Evolutionary conservation across 2,113 vertebrate species (phyloP), one percentile per base, ranked within the genome.

Genomic region (Nesogale talazaci): DNA sequence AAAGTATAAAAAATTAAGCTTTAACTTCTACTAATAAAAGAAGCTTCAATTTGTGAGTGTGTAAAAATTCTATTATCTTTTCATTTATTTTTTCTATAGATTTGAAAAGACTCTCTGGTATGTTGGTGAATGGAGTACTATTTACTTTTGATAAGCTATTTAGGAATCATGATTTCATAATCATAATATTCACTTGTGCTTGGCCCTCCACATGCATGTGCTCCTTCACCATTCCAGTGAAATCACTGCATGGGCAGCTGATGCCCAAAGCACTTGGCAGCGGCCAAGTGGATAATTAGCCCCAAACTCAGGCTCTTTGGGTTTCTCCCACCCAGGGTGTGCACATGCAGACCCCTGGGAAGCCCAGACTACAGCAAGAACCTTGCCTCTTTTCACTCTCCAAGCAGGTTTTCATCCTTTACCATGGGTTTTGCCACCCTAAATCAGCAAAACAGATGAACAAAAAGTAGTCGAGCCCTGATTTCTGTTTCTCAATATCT

Each of bases 261-360:
- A 91, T 76, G 65, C 46, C n/a, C 87, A 36, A 69, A 46, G 25
- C 75, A 82, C 52, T 81, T 86, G 42, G 57, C 56, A 86, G 67
- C 57, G 95, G 25, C 5, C 34, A 86, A 78, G 56, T 27, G 31
- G 27, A 93, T 75, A 89, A 87, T 89, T 77, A 88, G 78, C 93
- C 67, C 74, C 83, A 83, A 80, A 79, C 34, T 31, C 79, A 89
- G 27, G 27, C 34, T 76, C 38, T 83, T 29, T 75, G 6, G 9
- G 2, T 42, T 22, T 46, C 23, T 57, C 29, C 6, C n/a, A 78
- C 88, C 34, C 56, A 52, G 29, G 63, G 6, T 80, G 20, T n/a
- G 40, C 42, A 82, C 7, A 38, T 0, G 0, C 46, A 87, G 31
- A 57, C 63, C 3, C 4, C 22, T 31, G 36, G 17, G 3, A 23